A percentile compares a stretch with the other conserved stretches of the same genome.
Evolutionary conservation across 1,140 invertebrate genomes (phyloP).

Genomic region (Spodoptera litura): DNA sequence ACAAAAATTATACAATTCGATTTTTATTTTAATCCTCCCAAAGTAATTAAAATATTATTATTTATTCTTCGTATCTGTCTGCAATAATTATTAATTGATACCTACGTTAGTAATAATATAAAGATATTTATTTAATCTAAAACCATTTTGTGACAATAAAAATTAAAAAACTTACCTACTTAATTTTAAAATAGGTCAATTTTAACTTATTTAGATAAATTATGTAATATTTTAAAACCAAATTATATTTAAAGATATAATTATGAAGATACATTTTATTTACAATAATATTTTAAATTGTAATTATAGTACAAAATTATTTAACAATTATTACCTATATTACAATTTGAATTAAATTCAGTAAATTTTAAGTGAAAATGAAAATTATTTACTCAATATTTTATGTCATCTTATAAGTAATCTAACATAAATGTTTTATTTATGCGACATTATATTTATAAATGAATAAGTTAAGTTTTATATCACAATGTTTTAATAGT

Average conservation of each 20-base stretch:
- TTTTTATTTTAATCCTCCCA: too few species aligned
- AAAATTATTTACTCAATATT: conserved; percentile 20
- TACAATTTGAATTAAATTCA: conserved; percentile 32
- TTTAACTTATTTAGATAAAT: conserved; percentile 33
- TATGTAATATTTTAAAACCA: conserved; percentile 43
- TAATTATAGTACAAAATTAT: conserved; percentile 45
- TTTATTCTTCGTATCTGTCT: too few species aligned
- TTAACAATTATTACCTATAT: conserved; percentile 29
- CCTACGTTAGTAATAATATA: conserved; percentile 10
- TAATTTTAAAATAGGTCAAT: conserved; percentile 44
- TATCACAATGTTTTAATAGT: conserved; percentile 7
- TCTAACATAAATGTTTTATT: neutral
- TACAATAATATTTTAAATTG: conserved; percentile 36
- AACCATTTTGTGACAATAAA: conserved; percentile 45
- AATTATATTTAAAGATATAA: conserved; percentile 14
- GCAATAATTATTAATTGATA: neutral
- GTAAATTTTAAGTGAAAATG: conserved; percentile 13
- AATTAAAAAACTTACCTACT: neutral
- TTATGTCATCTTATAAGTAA: conserved; percentile 2
- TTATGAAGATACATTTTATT: conserved; percentile 16
- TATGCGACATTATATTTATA: neutral
- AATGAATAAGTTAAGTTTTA: conserved; percentile 7
- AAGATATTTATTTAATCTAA: neutral
- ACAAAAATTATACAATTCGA: too few species aligned
- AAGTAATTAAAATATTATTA: too few species aligned